A percentile compares a stretch with the other conserved stretches of the same genome.
These are phyloP conservation scores for Psophia crepitans DNA, from an alignment of 2,113 vertebrate genomes.

Conservation along the genomic window DNA sequence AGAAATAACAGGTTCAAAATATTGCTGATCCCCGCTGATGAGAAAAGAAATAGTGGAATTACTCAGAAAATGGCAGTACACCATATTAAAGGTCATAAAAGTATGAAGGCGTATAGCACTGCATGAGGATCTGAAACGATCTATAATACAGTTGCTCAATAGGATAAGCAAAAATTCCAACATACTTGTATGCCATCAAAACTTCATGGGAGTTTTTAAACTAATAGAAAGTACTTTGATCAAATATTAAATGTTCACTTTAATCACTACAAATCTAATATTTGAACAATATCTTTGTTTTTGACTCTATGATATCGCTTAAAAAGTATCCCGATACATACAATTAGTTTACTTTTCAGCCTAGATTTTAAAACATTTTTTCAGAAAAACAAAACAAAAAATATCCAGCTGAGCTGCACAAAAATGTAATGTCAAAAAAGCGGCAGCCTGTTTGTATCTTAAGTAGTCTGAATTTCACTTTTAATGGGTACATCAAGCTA, in stretches of 20 bases:
- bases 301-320: background rate
- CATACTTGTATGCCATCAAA: background rate
- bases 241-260: background rate
- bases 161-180: background rate
- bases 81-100: background rate
- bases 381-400: background rate
- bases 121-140: background rate
- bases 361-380: background rate
- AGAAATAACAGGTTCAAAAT: background rate
- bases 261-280: background rate
- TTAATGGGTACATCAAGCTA: background rate
- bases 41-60: background rate
- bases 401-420: background rate
- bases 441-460: background rate
- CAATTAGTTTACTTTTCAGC: background rate
- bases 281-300: background rate
- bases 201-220: background rate
- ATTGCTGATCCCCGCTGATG: background rate
- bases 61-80: background rate
- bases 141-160: background rate
- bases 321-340: background rate
- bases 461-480: background rate
- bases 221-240: background rate
- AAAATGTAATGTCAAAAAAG: background rate
- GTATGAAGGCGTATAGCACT: background rate